Evolutionary conservation across 2,113 vertebrate species (phyloP), one percentile per base, ranked within the genome.

Genomic region (Eira barbara): DNA sequence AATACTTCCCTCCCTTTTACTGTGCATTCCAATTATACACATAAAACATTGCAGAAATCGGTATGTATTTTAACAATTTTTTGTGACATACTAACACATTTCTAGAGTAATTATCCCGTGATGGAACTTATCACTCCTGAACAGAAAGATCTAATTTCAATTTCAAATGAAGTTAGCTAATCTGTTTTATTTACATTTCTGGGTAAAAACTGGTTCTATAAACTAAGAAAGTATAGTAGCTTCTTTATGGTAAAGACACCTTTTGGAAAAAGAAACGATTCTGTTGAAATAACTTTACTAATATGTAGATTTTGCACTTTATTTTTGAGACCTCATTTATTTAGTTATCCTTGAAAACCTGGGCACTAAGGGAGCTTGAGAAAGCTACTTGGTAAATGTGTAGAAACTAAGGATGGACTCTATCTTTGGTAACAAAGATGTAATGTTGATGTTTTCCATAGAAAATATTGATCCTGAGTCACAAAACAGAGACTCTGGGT

Each of bases 21-120:
- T 42, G 0, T 95, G 96, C 97, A 98, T 98, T 98, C 98, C 97
- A 97, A 69, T 42, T 96, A 65, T 91, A 79, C 91, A 47, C 55
- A 94, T 85, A 83, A 95, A 96, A 74, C 85, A 91, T 83, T 81
- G 59, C 79, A 86, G 89, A 92, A 96, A 95, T 88, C 74, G 88
- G 49, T 74, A 47, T 94, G 81, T 88, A 89, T 98, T 96, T 97
- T 96, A 88, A 31, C 63, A 90, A 86, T 92, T 49, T 89, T 98
- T 93, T 96, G 86, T 96, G 97, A 96, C 55, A 65, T 73, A 87
- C n/a, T 82, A 61, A 52, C 39, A 95, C 86, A 80, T 96, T 96
- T 92, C 91, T 52, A 81, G 59, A 15, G 47, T 84, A 73, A 69
- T 94, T 80, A 10, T 94, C 91, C 74, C 96, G 49, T 67, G 89